Conservation (phyloP, 2,797 vertebrate genomes). For the Chelon labrosus region DNA sequence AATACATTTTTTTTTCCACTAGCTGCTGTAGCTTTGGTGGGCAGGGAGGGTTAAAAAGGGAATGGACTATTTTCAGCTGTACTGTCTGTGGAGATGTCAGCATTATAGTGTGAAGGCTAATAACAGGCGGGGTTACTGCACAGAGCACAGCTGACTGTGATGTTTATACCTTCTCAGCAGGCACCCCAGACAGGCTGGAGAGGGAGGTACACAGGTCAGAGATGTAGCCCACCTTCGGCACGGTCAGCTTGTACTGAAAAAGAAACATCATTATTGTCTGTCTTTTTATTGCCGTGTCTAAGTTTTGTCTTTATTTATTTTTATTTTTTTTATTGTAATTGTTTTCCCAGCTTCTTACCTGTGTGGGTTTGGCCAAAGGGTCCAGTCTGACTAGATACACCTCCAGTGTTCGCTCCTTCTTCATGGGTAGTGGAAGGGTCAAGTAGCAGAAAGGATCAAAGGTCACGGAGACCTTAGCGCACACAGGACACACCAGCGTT, state of each 20-base stretch:
- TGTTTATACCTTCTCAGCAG: slow-evolving; percentile 93
- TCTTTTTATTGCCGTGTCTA: neutral
- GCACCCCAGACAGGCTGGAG: slow-evolving; percentile 89
- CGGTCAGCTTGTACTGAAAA: slow-evolving; percentile 95
- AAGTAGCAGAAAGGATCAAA: slow-evolving; percentile 99
- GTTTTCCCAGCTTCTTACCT: slow-evolving; percentile 81
- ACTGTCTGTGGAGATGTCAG: slow-evolving; percentile 22
- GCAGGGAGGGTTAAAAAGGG: slow-evolving; percentile 13
- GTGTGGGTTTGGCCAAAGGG: slow-evolving; percentile 93
- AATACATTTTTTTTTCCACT: neutral
- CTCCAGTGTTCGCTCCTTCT: slow-evolving; percentile 96
- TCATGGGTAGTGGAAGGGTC: slow-evolving; percentile 98
- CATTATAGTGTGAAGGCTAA: slow-evolving; percentile 18
- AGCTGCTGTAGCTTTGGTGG: slow-evolving; percentile 3
- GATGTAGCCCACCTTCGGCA: slow-evolving; percentile 98
- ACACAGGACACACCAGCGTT: slow-evolving; percentile 96
- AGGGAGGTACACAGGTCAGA: slow-evolving; percentile 95
- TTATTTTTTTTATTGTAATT: neutral
- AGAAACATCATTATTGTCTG: neutral
- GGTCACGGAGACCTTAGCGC: slow-evolving; percentile 96
- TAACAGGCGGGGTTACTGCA: slow-evolving; percentile 3
- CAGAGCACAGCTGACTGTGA: neutral
- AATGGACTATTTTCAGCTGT: slow-evolving; percentile 23
- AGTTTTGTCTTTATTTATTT: no score
- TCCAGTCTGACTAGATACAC: slow-evolving; percentile 95